Evolutionary conservation across 37 sponge, comb jelly and placozoan species (phyloP), one percentile per base, ranked within the genome.

Genomic region (Aplysina aerophoba): DNA sequence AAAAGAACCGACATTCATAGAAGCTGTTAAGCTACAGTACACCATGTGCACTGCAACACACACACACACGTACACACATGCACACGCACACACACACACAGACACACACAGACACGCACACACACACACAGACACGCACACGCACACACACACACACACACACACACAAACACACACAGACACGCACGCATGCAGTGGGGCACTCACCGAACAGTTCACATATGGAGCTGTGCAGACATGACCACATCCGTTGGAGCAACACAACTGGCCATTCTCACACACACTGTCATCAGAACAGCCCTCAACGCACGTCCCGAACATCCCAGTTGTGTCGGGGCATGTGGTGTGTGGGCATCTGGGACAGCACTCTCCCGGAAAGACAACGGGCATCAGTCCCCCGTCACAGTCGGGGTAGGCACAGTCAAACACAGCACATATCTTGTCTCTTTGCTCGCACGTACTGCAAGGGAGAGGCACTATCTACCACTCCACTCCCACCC

Each of bases 191-290:
- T n/a, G n/a, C n/a, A n/a, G n/a, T n/a, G n/a, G 66, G 28, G 27
- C 28, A 25, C 11, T 12, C 30, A 30, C 66, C 66, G 3, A 25
- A 44, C 50, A 44, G 50, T 44, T 44, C 50, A 44, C 50, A 11
- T 3, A 44, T 11, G 50, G 50, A 8, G 33, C 34, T 1, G 4
- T 87, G 63, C 92, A 91, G 17, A 64, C 40, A 25, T 83, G 87
- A 53, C 92, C 92, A 85, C 92, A 91, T 33, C 92, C 88, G 85
- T 91, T 91, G 82, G 92, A 85, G 41, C 92, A 91, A 63, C 92
- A 91, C 34, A 82, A 59, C 66, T 91, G 72, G 15, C 75, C 66
- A 11, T n/a, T 28, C 19, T 31, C 79, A 30, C 66, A 56, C 53
- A 15, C 25, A 34, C 41, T 11, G 71, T 69, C 71, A 12, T 28